Evolutionary conservation across 2,113 vertebrate genomes (phyloP).

Genomic region (Anoura caudifer): DNA sequence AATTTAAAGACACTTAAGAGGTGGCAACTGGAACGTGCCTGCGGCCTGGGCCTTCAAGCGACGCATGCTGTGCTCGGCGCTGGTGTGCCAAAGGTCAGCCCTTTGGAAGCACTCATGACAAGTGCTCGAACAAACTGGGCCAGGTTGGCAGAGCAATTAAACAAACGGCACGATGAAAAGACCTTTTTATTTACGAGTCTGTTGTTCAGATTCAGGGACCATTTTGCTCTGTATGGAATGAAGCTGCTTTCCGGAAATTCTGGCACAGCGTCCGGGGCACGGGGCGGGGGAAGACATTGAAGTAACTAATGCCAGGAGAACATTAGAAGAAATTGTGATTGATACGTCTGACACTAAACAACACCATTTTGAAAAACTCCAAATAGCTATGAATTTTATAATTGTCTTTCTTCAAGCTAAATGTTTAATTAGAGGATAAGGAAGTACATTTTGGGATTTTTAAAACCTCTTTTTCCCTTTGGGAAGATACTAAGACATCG

Average conservation of each 20-base stretch:
- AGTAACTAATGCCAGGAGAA: neutral
- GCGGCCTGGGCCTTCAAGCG: neutral
- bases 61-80: neutral
- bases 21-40: neutral
- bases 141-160: neutral
- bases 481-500: neutral
- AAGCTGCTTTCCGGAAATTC: neutral
- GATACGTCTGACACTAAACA: neutral
- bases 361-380: neutral
- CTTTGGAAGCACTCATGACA: neutral
- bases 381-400: neutral
- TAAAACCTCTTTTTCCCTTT: neutral
- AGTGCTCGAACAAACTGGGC: neutral
- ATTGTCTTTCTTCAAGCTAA: neutral
- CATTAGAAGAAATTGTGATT: neutral
- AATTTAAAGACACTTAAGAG: neutral
- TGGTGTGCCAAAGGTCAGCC: neutral
- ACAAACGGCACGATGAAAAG: neutral
- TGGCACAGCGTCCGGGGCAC: neutral
- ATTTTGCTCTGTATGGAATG: neutral
- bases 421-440: neutral
- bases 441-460: neutral
- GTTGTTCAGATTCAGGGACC: neutral
- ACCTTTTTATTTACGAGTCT: neutral
- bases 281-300: neutral